These are phyloP conservation scores for Pachyrhynchus sulphureomaculatus DNA, from an alignment of 1,140 invertebrate genomes.

Conservation along the genomic window DNA sequence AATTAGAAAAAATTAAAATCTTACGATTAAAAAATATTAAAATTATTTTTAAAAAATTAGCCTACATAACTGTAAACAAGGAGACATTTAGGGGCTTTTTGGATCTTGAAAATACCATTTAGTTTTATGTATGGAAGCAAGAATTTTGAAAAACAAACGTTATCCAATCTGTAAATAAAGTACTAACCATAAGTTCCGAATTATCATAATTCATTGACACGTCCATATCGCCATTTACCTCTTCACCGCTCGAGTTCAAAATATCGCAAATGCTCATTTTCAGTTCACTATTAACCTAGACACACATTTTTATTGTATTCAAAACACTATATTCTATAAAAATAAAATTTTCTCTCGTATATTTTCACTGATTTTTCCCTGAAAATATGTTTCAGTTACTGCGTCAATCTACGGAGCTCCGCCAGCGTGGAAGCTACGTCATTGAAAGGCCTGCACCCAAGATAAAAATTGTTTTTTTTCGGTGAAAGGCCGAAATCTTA, in stretches of 20 bases:
- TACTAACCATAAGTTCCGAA: constrained; percentile 46
- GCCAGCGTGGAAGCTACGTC: constrained; percentile 23
- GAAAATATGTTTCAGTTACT: neutral
- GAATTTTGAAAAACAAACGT: neutral
- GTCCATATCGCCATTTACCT: constrained; percentile 40
- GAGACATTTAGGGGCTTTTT: no score
- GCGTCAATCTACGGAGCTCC: neutral
- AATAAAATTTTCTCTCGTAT: neutral
- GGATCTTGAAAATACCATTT: neutral
- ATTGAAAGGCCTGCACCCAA: neutral
- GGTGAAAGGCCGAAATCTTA: no score
- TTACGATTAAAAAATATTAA: no score
- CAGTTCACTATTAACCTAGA: constrained; percentile 6
- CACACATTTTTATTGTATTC: neutral
- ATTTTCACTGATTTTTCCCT: neutral
- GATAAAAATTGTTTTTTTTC: no score
- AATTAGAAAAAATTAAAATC: no score
- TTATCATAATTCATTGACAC: constrained; percentile 42
- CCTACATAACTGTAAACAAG: no score
- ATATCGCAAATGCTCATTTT: constrained; percentile 37
- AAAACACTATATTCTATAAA: neutral
- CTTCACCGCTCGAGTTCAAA: constrained; percentile 29
- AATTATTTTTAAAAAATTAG: no score
- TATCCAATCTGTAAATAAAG: neutral
- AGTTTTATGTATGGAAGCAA: neutral